phyloP scores from a whole-genome alignment of 1,140 invertebrate species.

The Teleopsis dalmanni region DNA sequence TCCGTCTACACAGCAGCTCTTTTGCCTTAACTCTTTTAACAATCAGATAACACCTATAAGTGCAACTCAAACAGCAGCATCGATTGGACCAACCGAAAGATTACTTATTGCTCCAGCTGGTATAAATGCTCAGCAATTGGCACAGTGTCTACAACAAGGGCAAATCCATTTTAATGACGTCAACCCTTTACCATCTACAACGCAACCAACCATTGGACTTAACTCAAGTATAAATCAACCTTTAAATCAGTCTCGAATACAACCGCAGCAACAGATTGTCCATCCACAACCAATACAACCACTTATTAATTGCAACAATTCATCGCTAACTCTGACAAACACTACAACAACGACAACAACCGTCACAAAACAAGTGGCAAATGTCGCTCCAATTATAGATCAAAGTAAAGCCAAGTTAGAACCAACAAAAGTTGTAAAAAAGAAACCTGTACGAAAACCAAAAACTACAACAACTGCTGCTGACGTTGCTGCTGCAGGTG shows the following conservation, averaged over 20 bases:
- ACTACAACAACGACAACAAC: constrained; percentile 28
- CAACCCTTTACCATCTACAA: constrained; percentile 23
- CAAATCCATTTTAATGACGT: constrained; percentile 43
- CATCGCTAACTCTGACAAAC: constrained; percentile 16
- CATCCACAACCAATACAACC: constrained; percentile 30
- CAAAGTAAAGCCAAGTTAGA: constrained; percentile 38
- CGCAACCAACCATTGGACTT: constrained; percentile 10
- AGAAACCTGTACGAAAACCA: constrained; percentile 37
- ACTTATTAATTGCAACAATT: constrained; percentile 22
- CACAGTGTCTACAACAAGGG: constrained; percentile 38
- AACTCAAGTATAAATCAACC: too few species aligned
- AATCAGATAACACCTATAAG: constrained; percentile 43
- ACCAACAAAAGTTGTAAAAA: constrained; percentile 32
- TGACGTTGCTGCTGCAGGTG: too few species aligned
- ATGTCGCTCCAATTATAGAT: constrained; percentile 41
- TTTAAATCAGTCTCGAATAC: constrained; percentile 19
- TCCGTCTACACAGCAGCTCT: constrained; percentile 38
- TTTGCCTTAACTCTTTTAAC: constrained; percentile 38
- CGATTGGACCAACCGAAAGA: constrained; percentile 38
- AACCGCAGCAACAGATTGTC: constrained; percentile 38
- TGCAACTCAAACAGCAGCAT: constrained; percentile 36
- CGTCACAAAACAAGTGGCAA: constrained; percentile 38
- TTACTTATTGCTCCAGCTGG: constrained; percentile 39
- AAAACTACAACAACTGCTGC: constrained; percentile 33
- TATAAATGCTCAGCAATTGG: constrained; percentile 42